A percentile compares a stretch with the other conserved stretches of the same genome.
phyloP scores from a whole-genome alignment of 2,113 vertebrate species.

The Apus apus region DNA sequence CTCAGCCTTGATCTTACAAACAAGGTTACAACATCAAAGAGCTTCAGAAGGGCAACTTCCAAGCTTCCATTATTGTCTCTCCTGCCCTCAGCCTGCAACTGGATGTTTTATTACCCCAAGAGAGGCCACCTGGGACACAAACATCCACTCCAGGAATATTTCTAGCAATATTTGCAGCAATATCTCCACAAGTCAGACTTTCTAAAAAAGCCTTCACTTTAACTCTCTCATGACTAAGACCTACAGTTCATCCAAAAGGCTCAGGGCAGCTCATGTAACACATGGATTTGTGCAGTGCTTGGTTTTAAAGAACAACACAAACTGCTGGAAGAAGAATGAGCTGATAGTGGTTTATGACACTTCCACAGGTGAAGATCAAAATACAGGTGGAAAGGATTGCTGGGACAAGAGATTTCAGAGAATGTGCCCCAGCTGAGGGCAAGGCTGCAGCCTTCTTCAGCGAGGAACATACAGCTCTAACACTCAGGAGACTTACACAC shows the following conservation, averaged over 20 bases:
- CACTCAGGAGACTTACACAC: background rate
- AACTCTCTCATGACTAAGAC: background rate
- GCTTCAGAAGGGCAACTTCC: background rate
- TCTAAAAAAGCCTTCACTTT: background rate
- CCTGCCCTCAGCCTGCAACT: background rate
- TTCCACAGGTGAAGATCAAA: background rate
- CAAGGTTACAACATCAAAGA: background rate
- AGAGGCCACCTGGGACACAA: background rate
- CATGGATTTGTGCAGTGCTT: fast-evolving
- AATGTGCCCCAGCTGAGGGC: background rate
- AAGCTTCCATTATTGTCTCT: background rate
- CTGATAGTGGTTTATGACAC: too few relatives aligned
- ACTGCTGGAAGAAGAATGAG: background rate
- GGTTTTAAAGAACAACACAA: background rate
- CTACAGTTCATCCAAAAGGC: background rate
- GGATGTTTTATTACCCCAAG: background rate
- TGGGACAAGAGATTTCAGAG: background rate
- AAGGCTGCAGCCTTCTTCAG: background rate
- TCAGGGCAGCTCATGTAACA: background rate
- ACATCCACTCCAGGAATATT: fast-evolving
- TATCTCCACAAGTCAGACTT: background rate
- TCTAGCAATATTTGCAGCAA: background rate
- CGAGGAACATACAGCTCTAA: background rate
- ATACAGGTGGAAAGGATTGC: background rate
- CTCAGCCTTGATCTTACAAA: background rate